phyloP scores from a whole-genome alignment of 2,888 invertebrate species.

The Mystacides longicornis region DNA sequence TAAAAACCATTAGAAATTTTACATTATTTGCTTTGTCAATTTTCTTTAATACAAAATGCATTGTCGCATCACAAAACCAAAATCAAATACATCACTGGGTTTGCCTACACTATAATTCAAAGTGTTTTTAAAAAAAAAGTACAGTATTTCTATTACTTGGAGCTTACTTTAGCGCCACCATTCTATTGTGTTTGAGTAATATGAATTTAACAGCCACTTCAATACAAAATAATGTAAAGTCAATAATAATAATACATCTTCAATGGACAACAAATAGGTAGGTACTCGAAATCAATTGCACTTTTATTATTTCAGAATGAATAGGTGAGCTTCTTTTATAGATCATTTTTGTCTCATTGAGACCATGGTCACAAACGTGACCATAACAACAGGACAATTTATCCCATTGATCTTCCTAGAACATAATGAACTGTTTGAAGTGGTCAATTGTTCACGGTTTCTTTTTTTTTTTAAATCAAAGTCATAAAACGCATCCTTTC shows the following conservation, averaged over 20 bases:
- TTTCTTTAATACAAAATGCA: no score
- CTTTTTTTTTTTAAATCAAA: slow-evolving; percentile 10
- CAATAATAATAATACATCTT: no score
- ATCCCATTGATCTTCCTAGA: slow-evolving; percentile 18
- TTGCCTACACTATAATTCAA: no score
- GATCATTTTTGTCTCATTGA: slow-evolving; percentile 14
- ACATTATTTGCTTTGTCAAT: no score
- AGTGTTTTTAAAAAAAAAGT: no score
- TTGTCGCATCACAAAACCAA: no score
- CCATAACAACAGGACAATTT: slow-evolving; percentile 5
- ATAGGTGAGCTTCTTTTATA: slow-evolving; percentile 14
- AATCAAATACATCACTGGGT: no score
- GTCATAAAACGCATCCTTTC: slow-evolving; percentile 19
- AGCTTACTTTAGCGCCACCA: not conserved
- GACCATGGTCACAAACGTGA: slow-evolving; percentile 10
- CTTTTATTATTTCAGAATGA: slow-evolving; percentile 16
- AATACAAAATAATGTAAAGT: slow-evolving; percentile 13
- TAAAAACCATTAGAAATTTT: no score
- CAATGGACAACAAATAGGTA: slow-evolving; percentile 3
- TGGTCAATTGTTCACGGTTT: slow-evolving; percentile 20
- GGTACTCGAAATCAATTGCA: slow-evolving; percentile 11
- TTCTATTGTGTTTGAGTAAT: slow-evolving; percentile 9
- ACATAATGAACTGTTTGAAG: slow-evolving; percentile 18
- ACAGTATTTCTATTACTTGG: not conserved
- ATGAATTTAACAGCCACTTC: slow-evolving; percentile 16